These are phyloP conservation scores for Prionace glauca DNA, from an alignment of 2,797 vertebrate genomes.

Conservation along the genomic window DNA sequence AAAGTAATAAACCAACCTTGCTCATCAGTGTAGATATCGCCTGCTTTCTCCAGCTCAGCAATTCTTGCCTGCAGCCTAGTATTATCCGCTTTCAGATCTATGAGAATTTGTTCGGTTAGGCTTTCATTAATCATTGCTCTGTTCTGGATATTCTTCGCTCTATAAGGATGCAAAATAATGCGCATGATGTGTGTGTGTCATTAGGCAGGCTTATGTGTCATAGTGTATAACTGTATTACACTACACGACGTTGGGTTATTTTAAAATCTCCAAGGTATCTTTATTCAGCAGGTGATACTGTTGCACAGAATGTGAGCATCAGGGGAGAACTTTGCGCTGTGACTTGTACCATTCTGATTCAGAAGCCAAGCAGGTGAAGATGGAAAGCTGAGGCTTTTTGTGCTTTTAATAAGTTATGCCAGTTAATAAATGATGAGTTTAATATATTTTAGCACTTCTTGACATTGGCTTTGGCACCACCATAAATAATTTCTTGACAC, in stretches of 20 bases:
- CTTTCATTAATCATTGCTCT: slow-evolving; percentile 37
- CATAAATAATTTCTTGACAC: background rate
- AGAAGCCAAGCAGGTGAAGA: background rate
- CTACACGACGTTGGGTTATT: background rate
- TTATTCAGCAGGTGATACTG: slow-evolving; percentile 8
- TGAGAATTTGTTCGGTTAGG: slow-evolving; percentile 15
- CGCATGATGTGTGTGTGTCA: background rate
- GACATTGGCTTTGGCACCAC: background rate
- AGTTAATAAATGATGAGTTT: background rate
- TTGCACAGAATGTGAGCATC: background rate
- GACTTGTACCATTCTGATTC: background rate
- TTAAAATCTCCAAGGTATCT: slow-evolving; percentile 17
- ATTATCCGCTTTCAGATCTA: slow-evolving; percentile 37
- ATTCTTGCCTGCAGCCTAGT: slow-evolving; percentile 30
- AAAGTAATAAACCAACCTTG: slow-evolving; percentile 26
- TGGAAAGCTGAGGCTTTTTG: background rate
- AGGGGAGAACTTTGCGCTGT: background rate
- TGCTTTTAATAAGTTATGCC: background rate
- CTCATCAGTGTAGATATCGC: slow-evolving; percentile 1
- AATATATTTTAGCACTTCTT: background rate
- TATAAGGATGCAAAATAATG: background rate
- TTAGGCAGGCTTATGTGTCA: background rate
- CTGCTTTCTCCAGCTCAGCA: background rate
- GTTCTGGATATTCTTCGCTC: slow-evolving; percentile 29
- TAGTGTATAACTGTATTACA: background rate